Evolutionary conservation across 35 echinoderm and acorn worm genomes (phyloP).

Genomic region (Anneissia japonica): DNA sequence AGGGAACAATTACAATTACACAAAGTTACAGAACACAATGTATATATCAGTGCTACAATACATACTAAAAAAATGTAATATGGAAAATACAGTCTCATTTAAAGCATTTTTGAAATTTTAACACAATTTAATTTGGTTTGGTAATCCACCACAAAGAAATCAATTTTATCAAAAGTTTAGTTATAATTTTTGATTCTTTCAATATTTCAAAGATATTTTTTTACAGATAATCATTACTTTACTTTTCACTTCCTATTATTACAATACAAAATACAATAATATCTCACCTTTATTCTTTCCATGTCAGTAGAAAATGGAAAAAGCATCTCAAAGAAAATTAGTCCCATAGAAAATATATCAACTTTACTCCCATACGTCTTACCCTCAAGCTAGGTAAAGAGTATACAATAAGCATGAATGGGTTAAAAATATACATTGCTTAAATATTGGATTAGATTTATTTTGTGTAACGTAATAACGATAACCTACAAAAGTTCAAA

Average conservation of each 20-base stretch:
- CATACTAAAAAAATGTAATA: too few relatives aligned
- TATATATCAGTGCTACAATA: too few relatives aligned
- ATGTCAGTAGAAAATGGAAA: conserved; percentile 82
- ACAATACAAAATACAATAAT: background rate
- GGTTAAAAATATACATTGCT: too few relatives aligned
- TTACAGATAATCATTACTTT: too few relatives aligned
- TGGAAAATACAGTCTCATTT: too few relatives aligned
- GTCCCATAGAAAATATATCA: conserved; percentile 86
- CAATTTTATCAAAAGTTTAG: background rate
- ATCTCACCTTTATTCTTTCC: conserved; percentile 66
- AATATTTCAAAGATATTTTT: background rate
- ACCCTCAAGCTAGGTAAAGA: conserved; percentile 46
- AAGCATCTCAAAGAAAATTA: conserved; percentile 84
- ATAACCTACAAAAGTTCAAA: too few relatives aligned
- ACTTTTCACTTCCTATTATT: background rate
- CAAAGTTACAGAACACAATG: too few relatives aligned
- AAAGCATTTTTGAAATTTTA: background rate
- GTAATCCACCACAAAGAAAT: background rate
- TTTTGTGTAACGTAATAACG: too few relatives aligned
- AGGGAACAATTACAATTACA: too few relatives aligned
- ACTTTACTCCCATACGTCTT: conserved; percentile 84
- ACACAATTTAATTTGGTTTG: too few relatives aligned
- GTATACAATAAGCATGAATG: background rate
- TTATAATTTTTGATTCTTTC: background rate
- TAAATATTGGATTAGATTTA: too few relatives aligned